phyloP scores from a whole-genome alignment of 2,797 vertebrate species.

The Todus mexicanus region DNA sequence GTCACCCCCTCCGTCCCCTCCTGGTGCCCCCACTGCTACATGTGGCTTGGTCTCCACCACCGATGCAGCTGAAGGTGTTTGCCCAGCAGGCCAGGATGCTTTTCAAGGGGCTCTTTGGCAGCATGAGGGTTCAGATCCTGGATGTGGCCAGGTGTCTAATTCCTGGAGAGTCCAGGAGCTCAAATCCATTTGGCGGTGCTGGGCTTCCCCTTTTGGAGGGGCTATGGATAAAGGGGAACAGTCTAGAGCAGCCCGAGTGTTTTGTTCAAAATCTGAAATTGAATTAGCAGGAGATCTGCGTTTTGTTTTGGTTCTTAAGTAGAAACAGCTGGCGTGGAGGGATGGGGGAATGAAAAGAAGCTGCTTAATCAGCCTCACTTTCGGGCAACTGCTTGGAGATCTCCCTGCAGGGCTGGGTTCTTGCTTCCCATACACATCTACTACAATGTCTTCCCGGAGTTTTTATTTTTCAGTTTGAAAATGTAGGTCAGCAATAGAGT shows the following conservation, averaged over 20 bases:
- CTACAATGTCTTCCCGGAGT: background rate
- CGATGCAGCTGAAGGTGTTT: background rate
- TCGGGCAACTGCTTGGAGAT: background rate
- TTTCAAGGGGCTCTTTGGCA: background rate
- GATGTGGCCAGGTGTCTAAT: rapidly evolving
- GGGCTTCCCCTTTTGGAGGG: background rate
- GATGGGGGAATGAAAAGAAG: background rate
- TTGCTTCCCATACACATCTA: background rate
- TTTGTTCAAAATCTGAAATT: background rate
- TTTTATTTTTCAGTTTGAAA: background rate
- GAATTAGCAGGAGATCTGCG: background rate
- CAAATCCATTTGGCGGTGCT: background rate
- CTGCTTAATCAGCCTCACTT: background rate
- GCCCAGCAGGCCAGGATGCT: background rate
- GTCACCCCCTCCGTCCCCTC: background rate
- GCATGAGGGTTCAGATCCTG: background rate
- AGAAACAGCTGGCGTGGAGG: background rate
- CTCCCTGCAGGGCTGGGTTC: background rate
- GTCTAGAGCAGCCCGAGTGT: background rate
- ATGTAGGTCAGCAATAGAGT: background rate
- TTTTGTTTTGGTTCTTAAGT: constrained; percentile 34
- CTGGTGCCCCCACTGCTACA: background rate
- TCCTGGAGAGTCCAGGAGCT: background rate
- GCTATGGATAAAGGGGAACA: background rate
- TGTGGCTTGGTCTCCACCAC: background rate